Evolutionary conservation across 2,113 vertebrate species (phyloP).

Genomic region (Hyperopisus bebe): DNA sequence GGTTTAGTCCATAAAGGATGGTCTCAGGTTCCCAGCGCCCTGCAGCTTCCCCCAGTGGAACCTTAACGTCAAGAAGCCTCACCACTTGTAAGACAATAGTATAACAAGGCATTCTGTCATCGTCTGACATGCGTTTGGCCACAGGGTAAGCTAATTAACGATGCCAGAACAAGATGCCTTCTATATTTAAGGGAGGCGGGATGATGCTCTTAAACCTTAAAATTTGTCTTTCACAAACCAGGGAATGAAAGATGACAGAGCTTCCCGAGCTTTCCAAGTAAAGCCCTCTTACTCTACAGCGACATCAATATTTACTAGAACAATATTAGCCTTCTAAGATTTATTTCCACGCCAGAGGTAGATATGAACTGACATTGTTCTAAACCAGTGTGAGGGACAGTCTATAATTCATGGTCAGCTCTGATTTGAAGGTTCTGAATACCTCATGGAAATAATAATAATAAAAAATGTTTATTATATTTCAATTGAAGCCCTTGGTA

Average conservation of each 20-base stretch:
- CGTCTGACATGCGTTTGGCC: neutral
- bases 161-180: neutral
- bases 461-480: neutral
- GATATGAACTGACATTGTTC: neutral
- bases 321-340: neutral
- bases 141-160: neutral
- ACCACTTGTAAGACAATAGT: neutral
- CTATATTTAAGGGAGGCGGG: neutral
- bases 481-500: neutral
- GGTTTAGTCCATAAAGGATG: constrained; percentile 32
- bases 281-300: neutral
- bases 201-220: neutral
- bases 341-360: neutral
- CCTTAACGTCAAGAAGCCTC: constrained; percentile 2
- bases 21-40: constrained; percentile 11
- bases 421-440: neutral
- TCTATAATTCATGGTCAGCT: neutral
- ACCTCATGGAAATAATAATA: neutral
- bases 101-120: neutral
- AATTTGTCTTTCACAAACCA: neutral
- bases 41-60: neutral
- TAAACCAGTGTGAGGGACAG: neutral
- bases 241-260: neutral
- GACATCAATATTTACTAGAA: neutral
- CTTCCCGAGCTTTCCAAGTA: neutral